Percentiles rank a stretch among this genome's conserved stretches.
phyloP scores from a whole-genome alignment of 2,888 invertebrate genomes.

The Abrostola triplasia region DNA sequence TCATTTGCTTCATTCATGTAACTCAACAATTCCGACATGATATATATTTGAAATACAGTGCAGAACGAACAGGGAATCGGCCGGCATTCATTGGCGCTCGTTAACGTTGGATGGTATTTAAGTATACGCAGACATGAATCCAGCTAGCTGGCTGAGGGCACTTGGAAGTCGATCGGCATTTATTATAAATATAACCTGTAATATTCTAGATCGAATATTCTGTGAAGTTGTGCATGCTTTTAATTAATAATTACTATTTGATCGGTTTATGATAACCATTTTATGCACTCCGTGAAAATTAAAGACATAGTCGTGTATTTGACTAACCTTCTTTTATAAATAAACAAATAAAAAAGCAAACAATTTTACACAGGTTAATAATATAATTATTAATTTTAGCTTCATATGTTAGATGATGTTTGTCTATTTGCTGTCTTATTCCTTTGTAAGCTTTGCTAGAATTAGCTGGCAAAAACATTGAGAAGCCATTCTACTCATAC shows the following conservation, averaged over 20 bases:
- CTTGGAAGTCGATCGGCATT: constrained; percentile 29
- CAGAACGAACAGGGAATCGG: constrained; percentile 41
- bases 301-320: too few relatives aligned
- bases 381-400: too few relatives aligned
- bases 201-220: neutral
- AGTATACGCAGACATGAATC: constrained; percentile 59
- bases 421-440: too few relatives aligned
- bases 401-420: too few relatives aligned
- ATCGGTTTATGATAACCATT: neutral
- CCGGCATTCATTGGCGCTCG: constrained; percentile 60
- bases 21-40: neutral
- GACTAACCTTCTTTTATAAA: too few relatives aligned
- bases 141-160: constrained; percentile 36
- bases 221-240: neutral
- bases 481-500: too few relatives aligned
- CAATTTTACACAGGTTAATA: too few relatives aligned
- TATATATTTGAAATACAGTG: constrained; percentile 27
- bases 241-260: neutral
- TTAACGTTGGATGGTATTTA: constrained; percentile 59
- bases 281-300: too few relatives aligned
- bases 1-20: neutral
- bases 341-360: too few relatives aligned
- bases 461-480: too few relatives aligned
- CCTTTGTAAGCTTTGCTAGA: too few relatives aligned
- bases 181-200: constrained; percentile 24